Evolutionary conservation across 2,888 invertebrate species (phyloP), one percentile per base, ranked within the genome.

Genomic region (Prenolepis imparis): DNA sequence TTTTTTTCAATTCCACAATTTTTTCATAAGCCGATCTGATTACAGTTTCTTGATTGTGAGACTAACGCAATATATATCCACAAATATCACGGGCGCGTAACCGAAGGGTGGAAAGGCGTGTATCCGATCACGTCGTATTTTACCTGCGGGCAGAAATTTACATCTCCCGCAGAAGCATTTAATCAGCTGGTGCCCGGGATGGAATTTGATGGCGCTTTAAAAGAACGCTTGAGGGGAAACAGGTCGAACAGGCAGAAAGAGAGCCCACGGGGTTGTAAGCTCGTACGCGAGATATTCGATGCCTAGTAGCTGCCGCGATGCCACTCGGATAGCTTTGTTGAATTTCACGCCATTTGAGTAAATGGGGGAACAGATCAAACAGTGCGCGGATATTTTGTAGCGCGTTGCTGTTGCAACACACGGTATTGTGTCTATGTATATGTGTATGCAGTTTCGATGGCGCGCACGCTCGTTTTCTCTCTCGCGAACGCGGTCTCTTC

Each of bases 341-440:
- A 93, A 93, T 94, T 93, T 94, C 93, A 92, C 92, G 92, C 92
- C 91, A 92, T 93, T 93, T 92, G 92, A 90, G 90, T 91, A 93
- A 93, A 92, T 92, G 92, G 90, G 84, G 87, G 89, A 89, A 86
- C 90, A 90, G 90, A 93, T 93, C 91, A 93, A 94, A 93, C 91
- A 93, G 91, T 88, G 85, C 48, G 18, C 67, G 88, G 91, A 92
- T 93, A 93, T 93, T 92, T 92, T 90, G 89, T 84, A 84, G 88
- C 88, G 72, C 88, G 84, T 81, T 78, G 64, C 85, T 64, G 61
- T 28, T 44, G 73, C 81, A 36, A 73, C 55, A 44, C 39, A 67
- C 39, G 74, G 36, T 36, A 3, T 36, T 28, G 28, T 28, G 64
- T 85, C 82, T 75, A 83, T 85, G 78, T 82, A 9, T 41, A 48